Evolutionary conservation across 2,797 vertebrate species (phyloP).

Genomic region (Clarias platycephalus): DNA sequence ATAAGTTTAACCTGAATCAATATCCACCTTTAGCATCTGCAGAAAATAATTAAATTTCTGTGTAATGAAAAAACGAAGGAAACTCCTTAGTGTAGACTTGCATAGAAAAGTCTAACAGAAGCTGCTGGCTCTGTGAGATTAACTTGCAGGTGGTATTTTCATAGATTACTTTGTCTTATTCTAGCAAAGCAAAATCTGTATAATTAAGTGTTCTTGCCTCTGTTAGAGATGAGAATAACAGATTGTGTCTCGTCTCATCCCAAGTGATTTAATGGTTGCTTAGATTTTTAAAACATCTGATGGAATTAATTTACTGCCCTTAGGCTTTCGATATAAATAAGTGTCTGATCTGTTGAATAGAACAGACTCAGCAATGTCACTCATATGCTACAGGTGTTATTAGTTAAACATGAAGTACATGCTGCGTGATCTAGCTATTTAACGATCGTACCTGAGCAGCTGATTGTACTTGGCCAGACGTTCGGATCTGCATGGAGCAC

Average conservation of each 20-base stretch:
- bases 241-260: neutral
- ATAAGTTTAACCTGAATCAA: neutral
- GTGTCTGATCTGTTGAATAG: neutral
- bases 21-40: neutral
- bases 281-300: neutral
- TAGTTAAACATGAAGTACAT: neutral
- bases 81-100: neutral
- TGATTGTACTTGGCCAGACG: conserved; percentile 98
- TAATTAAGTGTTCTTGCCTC: neutral
- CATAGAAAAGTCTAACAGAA: neutral
- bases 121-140: neutral
- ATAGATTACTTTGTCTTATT: neutral
- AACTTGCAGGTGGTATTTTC: neutral
- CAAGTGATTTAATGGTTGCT: neutral
- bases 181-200: neutral
- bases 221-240: neutral
- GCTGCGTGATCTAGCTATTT: too few species aligned
- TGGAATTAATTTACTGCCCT: neutral
- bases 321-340: neutral
- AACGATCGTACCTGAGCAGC: conserved; percentile 83
- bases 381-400: neutral
- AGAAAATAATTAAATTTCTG: neutral
- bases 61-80: neutral
- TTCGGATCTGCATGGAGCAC: conserved; percentile 96
- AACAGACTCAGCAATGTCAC: neutral